Conservation (phyloP, 1,140 invertebrate species). For the Tribolium madens region DNA sequence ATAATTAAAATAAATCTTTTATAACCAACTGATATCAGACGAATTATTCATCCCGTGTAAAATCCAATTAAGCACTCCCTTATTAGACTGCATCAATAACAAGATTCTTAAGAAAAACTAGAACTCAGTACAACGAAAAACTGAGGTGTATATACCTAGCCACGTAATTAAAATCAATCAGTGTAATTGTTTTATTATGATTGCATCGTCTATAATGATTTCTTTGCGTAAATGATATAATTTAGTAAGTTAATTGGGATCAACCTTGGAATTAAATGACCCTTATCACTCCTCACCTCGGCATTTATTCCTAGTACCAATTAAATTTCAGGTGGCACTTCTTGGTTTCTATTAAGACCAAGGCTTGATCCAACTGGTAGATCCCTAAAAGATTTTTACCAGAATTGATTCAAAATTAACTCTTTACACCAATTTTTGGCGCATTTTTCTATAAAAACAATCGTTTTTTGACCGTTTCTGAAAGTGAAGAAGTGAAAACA, state of each 20-base stretch:
- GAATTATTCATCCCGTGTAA: slow-evolving; percentile 28
- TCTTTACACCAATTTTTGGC: too few species aligned
- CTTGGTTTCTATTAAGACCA: background rate
- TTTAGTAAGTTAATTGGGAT: slow-evolving; percentile 42
- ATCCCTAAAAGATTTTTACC: too few species aligned
- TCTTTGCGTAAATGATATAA: slow-evolving; percentile 48
- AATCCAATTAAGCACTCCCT: slow-evolving; percentile 35
- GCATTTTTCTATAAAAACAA: too few species aligned
- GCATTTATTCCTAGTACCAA: slow-evolving; percentile 9
- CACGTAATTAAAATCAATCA: slow-evolving; percentile 42
- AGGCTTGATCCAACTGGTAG: too few species aligned
- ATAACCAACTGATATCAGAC: background rate
- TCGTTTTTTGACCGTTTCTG: too few species aligned
- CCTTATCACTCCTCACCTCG: slow-evolving; percentile 11
- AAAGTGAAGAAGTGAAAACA: too few species aligned
- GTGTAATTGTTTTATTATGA: slow-evolving; percentile 40
- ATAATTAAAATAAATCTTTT: slow-evolving; percentile 44
- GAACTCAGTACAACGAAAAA: slow-evolving; percentile 30
- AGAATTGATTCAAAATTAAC: too few species aligned
- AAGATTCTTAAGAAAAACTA: slow-evolving; percentile 16
- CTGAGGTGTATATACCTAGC: background rate
- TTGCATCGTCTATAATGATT: slow-evolving; percentile 43
- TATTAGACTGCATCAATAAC: slow-evolving; percentile 33
- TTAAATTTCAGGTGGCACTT: slow-evolving; percentile 3
- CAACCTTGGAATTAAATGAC: slow-evolving; percentile 33